Percentiles rank a stretch among this genome's conserved stretches.
Conservation (phyloP, 2,888 invertebrate genomes). For the Eupithecia exiguata region DNA sequence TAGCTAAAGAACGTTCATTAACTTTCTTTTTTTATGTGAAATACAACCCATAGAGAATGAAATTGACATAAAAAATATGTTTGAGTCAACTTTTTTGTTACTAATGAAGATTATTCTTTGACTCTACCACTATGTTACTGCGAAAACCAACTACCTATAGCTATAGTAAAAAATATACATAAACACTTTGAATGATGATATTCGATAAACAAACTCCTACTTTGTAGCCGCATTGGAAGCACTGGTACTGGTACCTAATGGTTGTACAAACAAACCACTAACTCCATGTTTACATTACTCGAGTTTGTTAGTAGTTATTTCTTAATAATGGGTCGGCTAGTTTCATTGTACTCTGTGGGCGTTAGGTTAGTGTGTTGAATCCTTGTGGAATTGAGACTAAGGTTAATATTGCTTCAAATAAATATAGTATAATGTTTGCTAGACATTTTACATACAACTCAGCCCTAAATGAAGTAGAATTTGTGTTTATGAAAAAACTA, state of each 20-base stretch:
- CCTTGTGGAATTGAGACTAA: neutral
- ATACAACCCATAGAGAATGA: conserved; percentile 5
- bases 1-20: conserved; percentile 4
- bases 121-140: neutral
- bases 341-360: conserved; percentile 21
- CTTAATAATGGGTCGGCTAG: conserved; percentile 31
- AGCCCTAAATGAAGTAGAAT: no score
- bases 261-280: conserved; percentile 31
- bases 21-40: conserved; percentile 12
- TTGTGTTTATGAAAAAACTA: no score
- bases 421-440: neutral
- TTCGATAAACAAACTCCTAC: conserved; percentile 4
- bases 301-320: conserved; percentile 29
- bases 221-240: conserved; percentile 4
- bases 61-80: neutral
- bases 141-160: neutral
- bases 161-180: neutral
- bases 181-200: neutral
- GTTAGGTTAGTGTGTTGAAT: neutral
- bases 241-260: conserved; percentile 10
- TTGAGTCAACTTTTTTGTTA: neutral
- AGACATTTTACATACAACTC: neutral
- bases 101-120: neutral
- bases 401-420: neutral
- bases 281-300: conserved; percentile 30